These are phyloP conservation scores for Diplosoma virens DNA, from an alignment of 23 tunicate species.

Conservation along the genomic window DNA sequence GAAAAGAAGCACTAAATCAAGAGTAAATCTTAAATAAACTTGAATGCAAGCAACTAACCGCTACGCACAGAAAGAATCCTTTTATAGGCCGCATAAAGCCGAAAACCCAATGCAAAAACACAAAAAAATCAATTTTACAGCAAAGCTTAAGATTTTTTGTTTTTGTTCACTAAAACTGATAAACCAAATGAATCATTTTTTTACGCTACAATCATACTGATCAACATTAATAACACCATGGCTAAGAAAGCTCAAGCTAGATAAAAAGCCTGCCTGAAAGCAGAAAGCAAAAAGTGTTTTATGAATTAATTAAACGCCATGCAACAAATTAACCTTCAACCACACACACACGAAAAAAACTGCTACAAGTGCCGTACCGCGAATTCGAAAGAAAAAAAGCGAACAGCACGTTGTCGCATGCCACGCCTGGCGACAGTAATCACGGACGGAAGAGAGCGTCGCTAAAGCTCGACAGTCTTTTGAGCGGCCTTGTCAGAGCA, in stretches of 20 bases:
- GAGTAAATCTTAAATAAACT: slow-evolving; percentile 26
- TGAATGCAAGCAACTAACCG: slow-evolving; percentile 20
- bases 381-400: background rate
- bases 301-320: background rate
- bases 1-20: slow-evolving; percentile 26
- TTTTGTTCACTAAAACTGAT: background rate
- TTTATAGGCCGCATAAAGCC: background rate
- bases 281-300: background rate
- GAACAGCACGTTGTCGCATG: background rate
- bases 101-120: slow-evolving; percentile 9
- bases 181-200: background rate
- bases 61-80: background rate
- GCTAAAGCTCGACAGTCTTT: background rate
- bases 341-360: background rate
- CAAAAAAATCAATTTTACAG: background rate
- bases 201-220: slow-evolving; percentile 17
- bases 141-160: background rate
- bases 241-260: slow-evolving; percentile 20
- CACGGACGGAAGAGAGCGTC: slow-evolving; percentile 10
- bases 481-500: background rate
- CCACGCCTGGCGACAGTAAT: background rate
- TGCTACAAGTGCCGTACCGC: slow-evolving; percentile 56
- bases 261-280: slow-evolving; percentile 4
- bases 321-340: slow-evolving; percentile 12
- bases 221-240: slow-evolving; percentile 20